Evolutionary conservation across 2,888 invertebrate genomes (phyloP).

Genomic region (Drosophila subquinaria): DNA sequence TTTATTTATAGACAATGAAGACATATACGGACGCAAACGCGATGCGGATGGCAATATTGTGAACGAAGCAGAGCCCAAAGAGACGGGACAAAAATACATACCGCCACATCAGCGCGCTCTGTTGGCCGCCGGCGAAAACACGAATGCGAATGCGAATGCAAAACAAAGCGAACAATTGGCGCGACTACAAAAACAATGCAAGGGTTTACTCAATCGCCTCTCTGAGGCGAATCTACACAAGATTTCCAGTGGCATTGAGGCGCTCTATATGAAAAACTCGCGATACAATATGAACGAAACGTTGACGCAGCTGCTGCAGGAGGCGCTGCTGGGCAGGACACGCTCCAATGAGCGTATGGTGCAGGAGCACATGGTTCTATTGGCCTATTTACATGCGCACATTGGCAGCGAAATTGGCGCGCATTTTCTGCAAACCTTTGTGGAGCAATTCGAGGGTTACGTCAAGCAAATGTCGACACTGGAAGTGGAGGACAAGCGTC

Average conservation of each 20-base stretch:
- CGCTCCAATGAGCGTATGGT: conserved; percentile 91
- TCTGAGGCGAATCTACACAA: conserved; percentile 95
- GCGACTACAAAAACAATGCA: conserved; percentile 92
- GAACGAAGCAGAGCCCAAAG: conserved; percentile 88
- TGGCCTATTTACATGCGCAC: conserved; percentile 94
- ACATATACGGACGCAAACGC: conserved; percentile 96
- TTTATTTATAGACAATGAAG: conserved; percentile 87
- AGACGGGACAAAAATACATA: conserved; percentile 89
- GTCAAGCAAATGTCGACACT: conserved; percentile 85
- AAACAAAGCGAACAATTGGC: conserved; percentile 88
- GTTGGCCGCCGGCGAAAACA: conserved; percentile 84
- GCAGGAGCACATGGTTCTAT: conserved; percentile 93
- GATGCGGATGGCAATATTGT: conserved; percentile 91
- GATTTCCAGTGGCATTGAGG: conserved; percentile 92
- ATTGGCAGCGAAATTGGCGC: conserved; percentile 96
- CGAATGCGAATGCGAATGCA: conserved; percentile 48
- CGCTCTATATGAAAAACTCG: conserved; percentile 91
- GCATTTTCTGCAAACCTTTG: conserved; percentile 92
- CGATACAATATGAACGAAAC: conserved; percentile 93
- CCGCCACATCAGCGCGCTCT: conserved; percentile 92
- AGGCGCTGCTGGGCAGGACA: conserved; percentile 88
- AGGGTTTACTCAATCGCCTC: conserved; percentile 94
- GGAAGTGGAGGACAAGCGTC: conserved; percentile 90
- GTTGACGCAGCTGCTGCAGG: conserved; percentile 89
- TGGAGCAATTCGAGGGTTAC: conserved; percentile 89